Percentiles rank a stretch among this genome's conserved stretches.
phyloP scores from a whole-genome alignment of 1,140 invertebrate species.

The Atta texana region DNA sequence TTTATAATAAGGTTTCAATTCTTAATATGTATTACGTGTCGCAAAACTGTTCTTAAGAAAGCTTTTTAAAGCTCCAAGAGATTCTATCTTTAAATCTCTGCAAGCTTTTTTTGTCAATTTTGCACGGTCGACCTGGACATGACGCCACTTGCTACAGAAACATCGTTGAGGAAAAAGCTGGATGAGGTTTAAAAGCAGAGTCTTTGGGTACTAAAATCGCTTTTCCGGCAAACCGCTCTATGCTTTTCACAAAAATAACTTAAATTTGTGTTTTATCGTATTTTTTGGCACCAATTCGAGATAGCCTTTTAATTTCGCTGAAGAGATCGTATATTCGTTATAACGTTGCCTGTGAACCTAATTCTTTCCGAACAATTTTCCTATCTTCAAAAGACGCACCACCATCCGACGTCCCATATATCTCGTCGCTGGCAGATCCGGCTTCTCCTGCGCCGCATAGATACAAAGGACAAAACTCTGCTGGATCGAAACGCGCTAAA shows the following conservation, averaged over 20 bases:
- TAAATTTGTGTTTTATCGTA: slow-evolving; percentile 5
- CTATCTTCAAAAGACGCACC: slow-evolving; percentile 44
- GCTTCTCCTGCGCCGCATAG: slow-evolving; percentile 42
- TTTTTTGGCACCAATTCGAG: neutral
- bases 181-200: neutral
- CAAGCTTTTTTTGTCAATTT: neutral
- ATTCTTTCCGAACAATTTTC: slow-evolving; percentile 49
- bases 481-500: slow-evolving; percentile 58
- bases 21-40: neutral
- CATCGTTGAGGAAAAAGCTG: neutral
- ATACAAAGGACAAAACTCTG: slow-evolving; percentile 62
- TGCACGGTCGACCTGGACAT: slow-evolving; percentile 5
- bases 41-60: neutral
- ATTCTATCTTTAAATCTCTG: neutral
- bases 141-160: slow-evolving; percentile 4
- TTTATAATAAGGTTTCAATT: neutral
- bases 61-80: neutral
- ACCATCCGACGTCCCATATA: slow-evolving; percentile 36
- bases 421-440: slow-evolving; percentile 44
- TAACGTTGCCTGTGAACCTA: slow-evolving; percentile 13
- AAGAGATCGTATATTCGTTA: neutral
- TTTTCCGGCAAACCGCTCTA: too few relatives aligned
- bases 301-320: neutral
- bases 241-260: neutral
- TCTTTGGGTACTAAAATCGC: neutral